phyloP scores from a whole-genome alignment of 2,113 vertebrate genomes.

The Fregata magnificens region DNA sequence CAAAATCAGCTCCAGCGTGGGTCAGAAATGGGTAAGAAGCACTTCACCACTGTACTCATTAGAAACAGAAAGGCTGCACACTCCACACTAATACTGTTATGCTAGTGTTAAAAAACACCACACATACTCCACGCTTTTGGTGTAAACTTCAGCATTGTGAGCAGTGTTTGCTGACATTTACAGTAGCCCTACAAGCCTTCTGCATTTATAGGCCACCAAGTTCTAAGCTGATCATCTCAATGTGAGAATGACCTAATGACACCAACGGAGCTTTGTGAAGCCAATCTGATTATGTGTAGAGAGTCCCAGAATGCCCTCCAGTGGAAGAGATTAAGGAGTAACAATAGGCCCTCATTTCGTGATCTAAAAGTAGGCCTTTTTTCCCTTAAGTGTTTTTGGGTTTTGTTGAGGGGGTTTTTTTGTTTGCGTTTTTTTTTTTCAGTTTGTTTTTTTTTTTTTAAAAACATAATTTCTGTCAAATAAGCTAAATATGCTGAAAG shows the following conservation, averaged over 20 bases:
- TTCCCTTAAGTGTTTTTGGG: not conserved
- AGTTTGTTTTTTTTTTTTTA: not conserved
- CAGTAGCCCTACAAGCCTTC: not conserved
- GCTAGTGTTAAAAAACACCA: not conserved
- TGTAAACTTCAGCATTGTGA: not conserved
- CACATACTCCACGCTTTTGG: not conserved
- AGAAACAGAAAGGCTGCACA: not conserved
- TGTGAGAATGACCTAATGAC: not conserved
- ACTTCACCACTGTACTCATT: not conserved
- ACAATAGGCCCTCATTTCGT: not conserved
- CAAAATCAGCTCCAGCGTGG: not conserved
- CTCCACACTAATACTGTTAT: not conserved
- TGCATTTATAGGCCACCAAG: not conserved
- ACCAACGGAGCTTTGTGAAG: not conserved
- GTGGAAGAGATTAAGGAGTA: not conserved
- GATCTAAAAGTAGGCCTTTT: not conserved
- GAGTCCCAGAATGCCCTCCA: not conserved
- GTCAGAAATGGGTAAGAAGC: not conserved
- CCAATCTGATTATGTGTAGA: not conserved
- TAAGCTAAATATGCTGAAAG: not conserved
- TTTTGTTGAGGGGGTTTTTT: too few relatives aligned
- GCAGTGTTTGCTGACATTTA: not conserved
- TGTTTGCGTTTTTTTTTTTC: too few relatives aligned
- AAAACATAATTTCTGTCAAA: not conserved
- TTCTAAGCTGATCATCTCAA: not conserved